Evolutionary conservation across 2,888 invertebrate species (phyloP).

Genomic region (Drosophila affinis): DNA sequence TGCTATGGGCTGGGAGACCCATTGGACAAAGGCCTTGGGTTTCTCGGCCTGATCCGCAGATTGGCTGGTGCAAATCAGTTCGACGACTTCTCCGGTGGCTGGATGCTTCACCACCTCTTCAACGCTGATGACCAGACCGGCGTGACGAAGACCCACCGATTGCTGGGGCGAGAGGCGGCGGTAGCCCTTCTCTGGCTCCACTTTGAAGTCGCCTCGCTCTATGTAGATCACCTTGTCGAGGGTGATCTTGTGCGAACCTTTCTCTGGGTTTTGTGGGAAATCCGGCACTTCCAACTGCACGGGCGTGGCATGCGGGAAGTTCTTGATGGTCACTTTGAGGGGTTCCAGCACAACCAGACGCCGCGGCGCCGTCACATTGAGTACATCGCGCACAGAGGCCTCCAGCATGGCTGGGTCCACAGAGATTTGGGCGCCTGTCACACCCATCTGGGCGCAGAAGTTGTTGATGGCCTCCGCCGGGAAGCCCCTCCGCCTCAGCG

Average conservation of each 20-base stretch:
- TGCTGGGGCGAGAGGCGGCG: conserved; percentile 93
- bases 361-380: conserved; percentile 94
- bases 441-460: conserved; percentile 96
- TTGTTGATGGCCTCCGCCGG: conserved; percentile 96
- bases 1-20: conserved; percentile 94
- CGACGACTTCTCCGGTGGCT: conserved; percentile 86
- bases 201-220: conserved; percentile 94
- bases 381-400: conserved; percentile 94
- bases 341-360: conserved; percentile 97
- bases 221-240: conserved; percentile 93
- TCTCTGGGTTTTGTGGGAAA: conserved; percentile 93
- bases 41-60: conserved; percentile 89
- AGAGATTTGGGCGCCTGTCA: conserved; percentile 93
- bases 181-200: conserved; percentile 93
- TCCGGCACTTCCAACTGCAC: conserved; percentile 90
- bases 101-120: conserved; percentile 86
- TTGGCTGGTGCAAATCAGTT: conserved; percentile 90
- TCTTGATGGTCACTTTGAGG: conserved; percentile 91
- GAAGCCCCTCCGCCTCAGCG: conserved; percentile 95
- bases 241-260: conserved; percentile 89
- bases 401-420: conserved; percentile 97
- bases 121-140: conserved; percentile 92
- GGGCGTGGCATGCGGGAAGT: conserved; percentile 88
- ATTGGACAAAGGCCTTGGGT: conserved; percentile 99
- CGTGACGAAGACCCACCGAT: conserved; percentile 95